Percentiles rank a stretch among this genome's conserved stretches.
phyloP scores from a whole-genome alignment of 2,113 vertebrate genomes.

The Hypocryptadius cinnamomeus region DNA sequence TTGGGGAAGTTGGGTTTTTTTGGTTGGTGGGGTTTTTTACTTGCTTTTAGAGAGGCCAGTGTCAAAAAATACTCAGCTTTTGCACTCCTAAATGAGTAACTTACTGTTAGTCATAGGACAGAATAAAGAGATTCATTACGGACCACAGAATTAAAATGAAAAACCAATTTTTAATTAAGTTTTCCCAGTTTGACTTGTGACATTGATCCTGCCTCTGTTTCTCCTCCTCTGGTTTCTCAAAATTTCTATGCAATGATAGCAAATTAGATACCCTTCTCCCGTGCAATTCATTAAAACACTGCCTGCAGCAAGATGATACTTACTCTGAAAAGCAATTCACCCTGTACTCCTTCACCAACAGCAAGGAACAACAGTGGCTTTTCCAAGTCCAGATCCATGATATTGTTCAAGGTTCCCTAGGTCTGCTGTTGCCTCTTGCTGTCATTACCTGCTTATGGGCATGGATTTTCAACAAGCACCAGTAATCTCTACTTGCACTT shows the following conservation, averaged over 20 bases:
- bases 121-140: not conserved
- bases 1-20: not conserved
- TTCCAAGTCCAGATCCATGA: not conserved
- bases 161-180: not conserved
- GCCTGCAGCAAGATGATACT: not conserved
- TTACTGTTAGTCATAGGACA: not conserved
- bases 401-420: not conserved
- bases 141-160: not conserved
- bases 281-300: not conserved
- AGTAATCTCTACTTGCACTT: not conserved
- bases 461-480: not conserved
- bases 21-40: not conserved
- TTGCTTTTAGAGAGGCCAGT: not conserved
- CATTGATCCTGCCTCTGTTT: not conserved
- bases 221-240: not conserved
- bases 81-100: not conserved
- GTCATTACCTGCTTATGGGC: not conserved
- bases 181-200: not conserved
- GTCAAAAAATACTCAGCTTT: not conserved
- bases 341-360: not conserved
- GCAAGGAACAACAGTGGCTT: not conserved
- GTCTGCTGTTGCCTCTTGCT: not conserved
- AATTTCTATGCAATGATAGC: not conserved
- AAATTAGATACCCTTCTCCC: not conserved
- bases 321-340: not conserved